A percentile compares a stretch with the other conserved stretches of the same genome.
phyloP scores from a whole-genome alignment of 2,113 vertebrate genomes.

The Polypterus bichir region DNA sequence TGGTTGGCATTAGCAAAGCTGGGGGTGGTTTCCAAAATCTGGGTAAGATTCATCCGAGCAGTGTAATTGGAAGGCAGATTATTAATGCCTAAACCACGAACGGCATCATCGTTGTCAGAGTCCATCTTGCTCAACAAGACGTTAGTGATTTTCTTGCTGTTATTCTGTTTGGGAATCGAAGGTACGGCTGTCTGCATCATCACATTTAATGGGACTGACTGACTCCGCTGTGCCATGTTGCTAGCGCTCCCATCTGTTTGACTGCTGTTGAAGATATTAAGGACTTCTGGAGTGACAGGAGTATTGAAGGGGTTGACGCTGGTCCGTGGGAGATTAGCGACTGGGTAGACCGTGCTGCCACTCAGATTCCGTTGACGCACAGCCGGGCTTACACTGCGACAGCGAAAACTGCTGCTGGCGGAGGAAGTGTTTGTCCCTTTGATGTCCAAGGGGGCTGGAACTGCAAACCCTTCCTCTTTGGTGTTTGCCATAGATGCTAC shows the following conservation, averaged over 20 bases:
- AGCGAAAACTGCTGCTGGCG: conserved; percentile 62
- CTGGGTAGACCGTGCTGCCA: conserved; percentile 62
- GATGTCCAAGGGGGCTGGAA: conserved; percentile 87
- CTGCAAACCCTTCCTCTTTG: conserved; percentile 90
- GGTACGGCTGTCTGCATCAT: conserved; percentile 93
- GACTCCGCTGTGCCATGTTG: conserved; percentile 87
- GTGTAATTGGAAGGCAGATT: conserved; percentile 84
- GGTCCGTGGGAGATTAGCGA: conserved; percentile 57
- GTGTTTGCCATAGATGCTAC: conserved; percentile 54
- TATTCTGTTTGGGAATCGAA: conserved; percentile 63
- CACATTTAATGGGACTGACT: conserved; percentile 86
- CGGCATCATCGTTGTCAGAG: conserved; percentile 65
- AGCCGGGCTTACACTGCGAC: conserved; percentile 91
- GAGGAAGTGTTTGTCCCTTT: conserved; percentile 55
- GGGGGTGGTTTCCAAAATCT: conserved; percentile 78
- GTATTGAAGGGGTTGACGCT: conserved; percentile 76
- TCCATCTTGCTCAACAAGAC: conserved; percentile 89
- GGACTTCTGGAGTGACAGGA: conserved; percentile 67
- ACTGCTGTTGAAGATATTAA: conserved; percentile 66
- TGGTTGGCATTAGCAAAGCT: conserved; percentile 65
- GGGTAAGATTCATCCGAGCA: conserved; percentile 95
- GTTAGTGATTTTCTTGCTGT: conserved; percentile 70
- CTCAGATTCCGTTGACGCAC: conserved; percentile 82
- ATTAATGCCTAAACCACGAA: conserved; percentile 79
- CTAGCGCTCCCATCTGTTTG: conserved; percentile 60